phyloP scores from a whole-genome alignment of 2,797 vertebrate genomes.

The Dryobates pubescens region DNA sequence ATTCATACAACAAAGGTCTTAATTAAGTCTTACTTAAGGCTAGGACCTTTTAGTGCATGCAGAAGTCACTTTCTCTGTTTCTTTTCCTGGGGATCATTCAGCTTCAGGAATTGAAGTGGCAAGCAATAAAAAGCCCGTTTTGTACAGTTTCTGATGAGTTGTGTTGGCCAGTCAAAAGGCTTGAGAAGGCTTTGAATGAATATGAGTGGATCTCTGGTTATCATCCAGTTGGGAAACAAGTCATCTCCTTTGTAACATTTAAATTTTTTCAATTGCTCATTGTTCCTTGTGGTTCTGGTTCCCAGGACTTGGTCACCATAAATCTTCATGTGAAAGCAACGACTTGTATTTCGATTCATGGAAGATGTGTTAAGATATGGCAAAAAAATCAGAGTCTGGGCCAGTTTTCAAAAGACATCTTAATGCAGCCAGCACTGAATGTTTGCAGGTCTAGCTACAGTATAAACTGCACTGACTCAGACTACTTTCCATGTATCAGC shows the following conservation, averaged over 20 bases:
- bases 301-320: not conserved
- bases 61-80: not conserved
- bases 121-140: slow-evolving; percentile 2
- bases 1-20: not conserved
- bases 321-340: not conserved
- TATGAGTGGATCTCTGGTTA: slow-evolving; percentile 4
- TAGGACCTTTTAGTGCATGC: not conserved
- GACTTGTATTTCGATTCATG: not conserved
- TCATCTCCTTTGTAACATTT: not conserved
- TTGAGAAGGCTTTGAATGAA: slow-evolving; percentile 16
- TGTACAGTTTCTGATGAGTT: not conserved
- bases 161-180: not conserved
- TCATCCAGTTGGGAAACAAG: slow-evolving; percentile 30
- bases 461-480: not conserved
- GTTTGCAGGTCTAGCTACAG: not conserved
- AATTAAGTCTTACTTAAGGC: not conserved
- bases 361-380: not conserved
- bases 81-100: not conserved
- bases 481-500: not conserved
- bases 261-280: not conserved
- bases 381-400: not conserved
- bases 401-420: not conserved
- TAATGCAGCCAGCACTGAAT: not conserved
- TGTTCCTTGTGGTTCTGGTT: slow-evolving; percentile 26
- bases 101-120: not conserved